Base-by-base conservation (phyloP, 2,888 invertebrate genomes). In the Agonopterix arenella region DNA sequence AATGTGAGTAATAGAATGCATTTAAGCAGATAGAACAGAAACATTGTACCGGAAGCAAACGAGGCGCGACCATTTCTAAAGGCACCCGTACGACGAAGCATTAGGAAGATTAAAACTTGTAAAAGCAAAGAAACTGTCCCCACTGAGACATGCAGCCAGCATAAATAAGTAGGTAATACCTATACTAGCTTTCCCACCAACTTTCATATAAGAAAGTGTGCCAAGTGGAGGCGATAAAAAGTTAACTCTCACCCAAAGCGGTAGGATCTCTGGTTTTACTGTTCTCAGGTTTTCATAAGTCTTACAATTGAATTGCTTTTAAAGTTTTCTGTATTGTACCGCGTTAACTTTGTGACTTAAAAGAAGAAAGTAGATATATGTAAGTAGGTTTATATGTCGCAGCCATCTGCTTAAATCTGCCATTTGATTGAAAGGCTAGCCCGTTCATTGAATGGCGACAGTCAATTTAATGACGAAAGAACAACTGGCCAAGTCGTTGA, bases 41-140 rank as follows among this genome's bases (percentile, higher is more conserved):
- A 64, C 59, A 59, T 61, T 66, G 67, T 64, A 60, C 61, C 66
- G 61, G 70, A 66, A 63, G 68, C 67, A 71, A 76, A 64, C 68
- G 66, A 59, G 62, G 37, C 36, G 66, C 69, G 62, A 74, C 66
- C 70, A 73, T 80, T 84, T 74, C 72, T 74, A 64, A 76, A 80
- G 76, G 72, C 68, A 62, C 65, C 68, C 63, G 73, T 68, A 71
- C 78, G 71, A 71, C 74, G 76, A 77, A 70, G 76, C 88, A 88
- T 88, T 88, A 86, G 85, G 75, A 71, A 84, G 85, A 88, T 88
- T 88, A 83, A 85, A 86, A 85, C 70, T 79, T 76, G 76, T 73
- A 79, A 82, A 83, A 77, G 83, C 79, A 76, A 76, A 79, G 77
- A 76, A 78, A 68, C 73, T 70, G 60, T 57, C 61, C 61, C 55